Conservation (phyloP, 2,888 invertebrate species). For the Hypercompe scribonia region DNA sequence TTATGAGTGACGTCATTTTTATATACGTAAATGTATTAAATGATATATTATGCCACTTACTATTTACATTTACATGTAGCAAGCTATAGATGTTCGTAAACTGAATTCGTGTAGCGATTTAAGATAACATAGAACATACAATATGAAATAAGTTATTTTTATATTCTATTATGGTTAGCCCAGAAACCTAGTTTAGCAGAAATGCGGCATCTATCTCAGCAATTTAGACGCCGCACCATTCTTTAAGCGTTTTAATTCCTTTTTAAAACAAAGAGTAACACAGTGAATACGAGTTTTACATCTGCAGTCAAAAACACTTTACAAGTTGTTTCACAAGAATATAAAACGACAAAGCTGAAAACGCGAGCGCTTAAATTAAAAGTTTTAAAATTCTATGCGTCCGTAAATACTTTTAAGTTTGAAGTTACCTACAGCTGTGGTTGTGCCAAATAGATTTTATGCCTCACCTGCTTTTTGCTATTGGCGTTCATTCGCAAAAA, state of each 20-base stretch:
- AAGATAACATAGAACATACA: neutral
- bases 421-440: constrained; percentile 32
- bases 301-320: neutral
- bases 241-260: neutral
- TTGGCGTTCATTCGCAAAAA: constrained; percentile 42
- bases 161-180: neutral
- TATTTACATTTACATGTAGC: too few relatives aligned
- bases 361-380: neutral
- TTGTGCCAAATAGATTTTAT: constrained; percentile 54
- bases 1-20: too few relatives aligned
- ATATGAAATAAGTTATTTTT: neutral
- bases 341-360: neutral
- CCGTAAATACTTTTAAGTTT: constrained; percentile 21
- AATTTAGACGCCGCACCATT: neutral
- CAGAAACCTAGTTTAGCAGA: neutral
- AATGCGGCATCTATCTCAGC: neutral
- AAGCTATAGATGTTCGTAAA: neutral
- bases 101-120: neutral
- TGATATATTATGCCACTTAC: too few relatives aligned
- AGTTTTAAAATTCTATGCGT: constrained; percentile 1
- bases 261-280: neutral
- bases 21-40: too few relatives aligned
- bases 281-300: neutral
- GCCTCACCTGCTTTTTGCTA: constrained; percentile 39
- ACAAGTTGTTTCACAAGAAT: neutral